These are phyloP conservation scores for Benthosema pterotum DNA, from an alignment of 2,797 vertebrate species.

Conservation along the genomic window DNA sequence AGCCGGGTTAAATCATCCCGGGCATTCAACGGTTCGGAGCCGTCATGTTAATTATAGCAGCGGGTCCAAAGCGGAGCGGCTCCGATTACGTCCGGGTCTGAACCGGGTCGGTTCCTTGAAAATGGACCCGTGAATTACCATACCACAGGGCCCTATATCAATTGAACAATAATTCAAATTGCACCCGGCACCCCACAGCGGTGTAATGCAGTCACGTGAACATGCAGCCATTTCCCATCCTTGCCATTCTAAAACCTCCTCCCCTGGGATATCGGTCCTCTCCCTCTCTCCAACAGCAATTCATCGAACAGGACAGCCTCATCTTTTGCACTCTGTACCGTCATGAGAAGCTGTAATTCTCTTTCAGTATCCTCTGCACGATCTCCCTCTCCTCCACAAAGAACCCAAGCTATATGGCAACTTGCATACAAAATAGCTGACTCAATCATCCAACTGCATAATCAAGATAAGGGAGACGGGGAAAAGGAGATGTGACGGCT, in stretches of 20 bases:
- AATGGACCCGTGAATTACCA: too few relatives aligned
- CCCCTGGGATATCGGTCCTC: slow-evolving; percentile 55
- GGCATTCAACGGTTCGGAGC: too few relatives aligned
- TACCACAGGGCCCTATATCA: neutral
- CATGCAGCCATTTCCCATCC: slow-evolving; percentile 65
- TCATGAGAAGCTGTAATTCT: slow-evolving; percentile 76
- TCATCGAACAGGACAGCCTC: slow-evolving; percentile 67
- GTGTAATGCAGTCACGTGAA: slow-evolving; percentile 38
- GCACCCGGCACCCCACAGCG: slow-evolving; percentile 17
- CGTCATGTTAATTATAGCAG: too few relatives aligned
- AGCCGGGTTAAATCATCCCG: too few relatives aligned
- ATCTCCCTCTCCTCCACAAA: slow-evolving; percentile 76
- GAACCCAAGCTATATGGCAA: slow-evolving; percentile 83
- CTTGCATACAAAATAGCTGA: slow-evolving; percentile 89
- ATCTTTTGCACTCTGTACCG: slow-evolving; percentile 62
- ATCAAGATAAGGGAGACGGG: slow-evolving; percentile 85
- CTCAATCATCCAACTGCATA: slow-evolving; percentile 90
- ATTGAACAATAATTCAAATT: slow-evolving; percentile 28
- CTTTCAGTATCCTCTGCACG: slow-evolving; percentile 83
- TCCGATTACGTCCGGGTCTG: too few relatives aligned
- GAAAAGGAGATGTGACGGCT: slow-evolving; percentile 65
- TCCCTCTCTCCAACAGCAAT: slow-evolving; percentile 63
- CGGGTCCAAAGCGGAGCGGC: too few relatives aligned
- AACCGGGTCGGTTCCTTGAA: too few relatives aligned
- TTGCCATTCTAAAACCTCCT: slow-evolving; percentile 59